A percentile compares a stretch with the other conserved stretches of the same genome.
Conservation (phyloP, 2,797 vertebrate genomes). For the Anguilla marmorata region DNA sequence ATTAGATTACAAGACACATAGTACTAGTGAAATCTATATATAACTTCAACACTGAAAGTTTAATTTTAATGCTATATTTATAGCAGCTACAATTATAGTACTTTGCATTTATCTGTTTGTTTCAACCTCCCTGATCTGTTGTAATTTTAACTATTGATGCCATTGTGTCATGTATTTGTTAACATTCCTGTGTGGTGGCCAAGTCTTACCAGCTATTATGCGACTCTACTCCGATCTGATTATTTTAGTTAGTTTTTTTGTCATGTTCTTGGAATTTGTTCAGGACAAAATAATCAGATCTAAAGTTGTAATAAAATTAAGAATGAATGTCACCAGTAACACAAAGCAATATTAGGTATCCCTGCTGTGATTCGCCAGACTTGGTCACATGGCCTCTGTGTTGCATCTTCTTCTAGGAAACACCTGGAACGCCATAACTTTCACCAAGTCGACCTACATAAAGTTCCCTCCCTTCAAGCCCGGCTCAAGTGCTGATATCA, state of each 20-base stretch:
- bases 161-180: too few species aligned
- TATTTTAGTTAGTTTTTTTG: not conserved
- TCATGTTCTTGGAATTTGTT: not conserved
- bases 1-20: not conserved
- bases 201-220: too few species aligned
- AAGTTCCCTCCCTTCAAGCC: conserved; percentile 89
- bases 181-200: too few species aligned
- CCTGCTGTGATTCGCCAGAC: not conserved
- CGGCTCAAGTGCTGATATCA: conserved; percentile 89
- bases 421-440: conserved; percentile 94
- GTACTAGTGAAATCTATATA: not conserved
- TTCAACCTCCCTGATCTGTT: too few species aligned
- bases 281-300: not conserved
- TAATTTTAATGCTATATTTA: too few species aligned
- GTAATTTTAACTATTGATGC: too few species aligned
- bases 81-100: too few species aligned
- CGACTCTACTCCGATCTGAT: too few species aligned
- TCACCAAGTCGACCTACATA: conserved; percentile 86
- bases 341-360: not conserved
- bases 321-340: not conserved
- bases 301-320: not conserved
- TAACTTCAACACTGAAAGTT: not conserved
- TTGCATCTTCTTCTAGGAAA: conserved; percentile 73
- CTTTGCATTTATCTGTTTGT: too few species aligned
- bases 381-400: not conserved